Evolutionary conservation across 2,888 invertebrate genomes (phyloP), one percentile per base, ranked within the genome.

Genomic region (Pyrochroa serraticornis): DNA sequence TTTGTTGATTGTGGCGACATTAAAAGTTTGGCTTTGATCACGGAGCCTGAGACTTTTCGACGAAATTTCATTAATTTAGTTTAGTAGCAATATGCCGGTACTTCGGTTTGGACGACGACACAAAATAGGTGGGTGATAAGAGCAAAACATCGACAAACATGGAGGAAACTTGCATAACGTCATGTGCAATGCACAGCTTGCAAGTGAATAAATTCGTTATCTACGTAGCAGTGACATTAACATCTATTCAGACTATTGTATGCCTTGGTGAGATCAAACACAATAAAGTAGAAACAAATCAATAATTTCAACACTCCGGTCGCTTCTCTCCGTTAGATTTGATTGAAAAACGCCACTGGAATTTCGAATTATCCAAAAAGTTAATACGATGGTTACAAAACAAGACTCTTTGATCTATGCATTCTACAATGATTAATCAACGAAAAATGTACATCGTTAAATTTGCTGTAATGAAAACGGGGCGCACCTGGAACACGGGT

Each of bases 161-260:
- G 53, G 57, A 52, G 60, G 49, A 53, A 56, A 62, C 58, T 60
- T 60, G 63, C 61, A 57, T 45, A 62, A 22, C 61, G 59, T 61
- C 62, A 60, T 54, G 60, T 96, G 93, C 69, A 86, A 81, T 66
- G 96, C 89, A 72, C 88, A 35, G 42, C 42, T 58, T 53, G 43
- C 48, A 58, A 53, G 58, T 58, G 58, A 44, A 53, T 39, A 54
- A 22, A 54, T 52, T 47, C 51, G 53, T 46, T 39, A 49, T 57
- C 57, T 50, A 51, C 46, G 34, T 56, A 56, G 44, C 44, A 48
- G 56, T 47, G 52, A 52, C 52, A 58, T 48, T 47, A 52, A 58
- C 58, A 58, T 47, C 47, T 52, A 58, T 56, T 49, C 37, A 56
- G 41, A 34, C 41, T 46, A 47, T 22, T 22, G 54, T 43, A 50